Percentiles rank a stretch among this genome's conserved stretches.
These are phyloP conservation scores for Ladona fulva DNA, from an alignment of 1,140 invertebrate species.

Conservation along the genomic window DNA sequence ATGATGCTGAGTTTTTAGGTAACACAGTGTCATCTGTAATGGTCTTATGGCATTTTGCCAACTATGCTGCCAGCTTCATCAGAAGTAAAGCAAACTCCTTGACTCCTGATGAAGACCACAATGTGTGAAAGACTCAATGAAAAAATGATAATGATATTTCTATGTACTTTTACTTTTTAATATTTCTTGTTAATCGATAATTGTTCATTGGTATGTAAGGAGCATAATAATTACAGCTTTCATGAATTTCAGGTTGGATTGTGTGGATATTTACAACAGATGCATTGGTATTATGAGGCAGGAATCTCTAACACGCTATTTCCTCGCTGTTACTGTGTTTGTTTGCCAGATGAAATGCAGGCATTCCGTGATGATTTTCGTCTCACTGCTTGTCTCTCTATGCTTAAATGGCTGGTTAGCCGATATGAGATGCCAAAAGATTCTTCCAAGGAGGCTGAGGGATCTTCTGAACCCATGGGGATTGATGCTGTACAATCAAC, in stretches of 20 bases:
- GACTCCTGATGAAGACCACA: no score
- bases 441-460: not conserved
- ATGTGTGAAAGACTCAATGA: no score
- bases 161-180: no score
- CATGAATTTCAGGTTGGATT: slow-evolving; percentile 49
- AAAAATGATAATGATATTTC: no score
- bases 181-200: no score
- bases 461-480: slow-evolving; percentile 30
- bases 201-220: no score
- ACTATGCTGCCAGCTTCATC: no score
- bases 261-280: slow-evolving; percentile 69
- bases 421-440: slow-evolving; percentile 38
- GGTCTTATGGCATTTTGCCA: no score
- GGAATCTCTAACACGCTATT: slow-evolving; percentile 70
- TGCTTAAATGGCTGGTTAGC: slow-evolving; percentile 64
- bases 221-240: not conserved
- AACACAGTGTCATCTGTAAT: no score
- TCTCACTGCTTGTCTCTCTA: slow-evolving; percentile 72
- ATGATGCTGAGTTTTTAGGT: no score
- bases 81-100: no score
- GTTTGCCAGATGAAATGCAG: slow-evolving; percentile 73
- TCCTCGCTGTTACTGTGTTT: slow-evolving; percentile 79
- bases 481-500: slow-evolving; percentile 44
- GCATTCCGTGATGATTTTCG: slow-evolving; percentile 86
- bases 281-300: slow-evolving; percentile 81